Evolutionary conservation across 1,140 invertebrate genomes (phyloP), one percentile per base, ranked within the genome.

Genomic region (Ylistrum balloti): DNA sequence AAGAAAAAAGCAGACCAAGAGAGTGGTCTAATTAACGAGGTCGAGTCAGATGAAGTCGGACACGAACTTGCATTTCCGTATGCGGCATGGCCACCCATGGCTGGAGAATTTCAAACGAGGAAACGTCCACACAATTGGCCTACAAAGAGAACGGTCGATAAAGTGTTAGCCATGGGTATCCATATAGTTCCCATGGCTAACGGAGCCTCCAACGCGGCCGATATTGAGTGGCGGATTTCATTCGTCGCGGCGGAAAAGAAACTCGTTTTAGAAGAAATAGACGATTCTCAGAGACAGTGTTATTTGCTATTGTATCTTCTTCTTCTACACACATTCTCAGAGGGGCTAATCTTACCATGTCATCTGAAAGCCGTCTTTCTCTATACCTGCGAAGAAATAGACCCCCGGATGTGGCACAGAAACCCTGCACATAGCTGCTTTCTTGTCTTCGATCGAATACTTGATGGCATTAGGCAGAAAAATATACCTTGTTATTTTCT

Each of bases 171-270:
- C 0, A 33, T 35, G 32, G 89, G 89, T 17, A 88, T 88, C 74
- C 89, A 91, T 87, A 86, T 91, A 20, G 33, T 91, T 15, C 91
- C 91, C 0, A 28, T 33, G n/a, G 13, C 38, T 9, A 41, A 91
- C 22, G 7, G 28, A 15, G 48, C 87, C 32, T 90, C 89, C 32
- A 33, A 38, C 13, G 35, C 32, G 3, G n/a, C 87, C 17, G 91
- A 91, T 34, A 91, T 90, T 28, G 91, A 91, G 87, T 91, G 91
- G 91, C 85, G 87, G 22, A 41, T 91, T 15, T 91, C 91, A 9
- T 91, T 91, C 85, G 85, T 87, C 1, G 87, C 90, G 38, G 91
- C 91, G 10, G 91, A 91, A 35, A 91, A 91, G 86, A 88, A 56
- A 20, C 33, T 91, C 15, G 87, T 90, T 32, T 35, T 56, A 20